These are phyloP conservation scores for Nomada lathburiana DNA, from an alignment of 2,888 invertebrate genomes.

Conservation along the genomic window DNA sequence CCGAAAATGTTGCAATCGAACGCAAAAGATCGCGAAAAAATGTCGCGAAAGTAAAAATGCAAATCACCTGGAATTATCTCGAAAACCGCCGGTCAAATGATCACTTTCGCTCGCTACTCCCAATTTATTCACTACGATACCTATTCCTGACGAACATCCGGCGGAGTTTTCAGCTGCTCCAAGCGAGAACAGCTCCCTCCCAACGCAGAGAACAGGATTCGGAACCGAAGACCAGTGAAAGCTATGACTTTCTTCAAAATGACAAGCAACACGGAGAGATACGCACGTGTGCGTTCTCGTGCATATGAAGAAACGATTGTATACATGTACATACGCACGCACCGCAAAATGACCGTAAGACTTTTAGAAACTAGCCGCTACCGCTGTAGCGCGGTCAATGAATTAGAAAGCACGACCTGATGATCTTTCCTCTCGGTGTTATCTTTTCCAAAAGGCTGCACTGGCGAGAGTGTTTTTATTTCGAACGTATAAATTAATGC, in stretches of 20 bases:
- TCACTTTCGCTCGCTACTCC: slow-evolving; percentile 40
- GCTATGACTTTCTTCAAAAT: slow-evolving; percentile 66
- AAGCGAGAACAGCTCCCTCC: slow-evolving; percentile 32
- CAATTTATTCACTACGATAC: neutral
- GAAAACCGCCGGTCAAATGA: neutral
- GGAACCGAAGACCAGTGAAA: slow-evolving; percentile 62
- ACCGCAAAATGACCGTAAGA: slow-evolving; percentile 67
- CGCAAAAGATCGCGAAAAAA: neutral
- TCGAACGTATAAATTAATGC: neutral
- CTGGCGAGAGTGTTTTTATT: neutral
- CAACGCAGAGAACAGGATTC: slow-evolving; percentile 30
- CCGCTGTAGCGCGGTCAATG: slow-evolving; percentile 56
- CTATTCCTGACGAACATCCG: slow-evolving; percentile 18
- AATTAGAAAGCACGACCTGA: slow-evolving; percentile 66
- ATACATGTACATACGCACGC: slow-evolving; percentile 33
- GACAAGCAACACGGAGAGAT: slow-evolving; percentile 28
- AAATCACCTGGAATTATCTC: neutral
- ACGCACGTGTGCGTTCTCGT: slow-evolving; percentile 38
- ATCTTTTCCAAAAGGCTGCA: slow-evolving; percentile 14
- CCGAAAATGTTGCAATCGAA: neutral
- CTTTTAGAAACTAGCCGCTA: slow-evolving; percentile 64
- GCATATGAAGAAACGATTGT: slow-evolving; percentile 27
- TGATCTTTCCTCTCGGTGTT: slow-evolving; percentile 28
- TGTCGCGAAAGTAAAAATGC: slow-evolving; percentile 19
- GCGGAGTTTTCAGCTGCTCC: slow-evolving; percentile 33